A percentile compares a stretch with the other conserved stretches of the same genome.
These are phyloP conservation scores for Antennarius maculatus DNA, from an alignment of 2,797 vertebrate genomes.

Conservation along the genomic window DNA sequence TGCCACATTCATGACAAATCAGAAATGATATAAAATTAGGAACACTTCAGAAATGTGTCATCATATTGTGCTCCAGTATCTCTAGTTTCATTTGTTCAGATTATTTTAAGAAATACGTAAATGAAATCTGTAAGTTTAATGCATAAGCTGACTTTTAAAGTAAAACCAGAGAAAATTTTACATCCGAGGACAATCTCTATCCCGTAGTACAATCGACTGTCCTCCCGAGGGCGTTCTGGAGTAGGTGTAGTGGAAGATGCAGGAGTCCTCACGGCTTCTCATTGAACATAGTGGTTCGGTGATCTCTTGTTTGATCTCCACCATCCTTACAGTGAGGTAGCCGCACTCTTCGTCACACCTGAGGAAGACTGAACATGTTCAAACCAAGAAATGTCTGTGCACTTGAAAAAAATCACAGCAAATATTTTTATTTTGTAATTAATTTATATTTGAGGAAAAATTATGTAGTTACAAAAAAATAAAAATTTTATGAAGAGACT, in stretches of 20 bases:
- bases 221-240: conserved; percentile 1
- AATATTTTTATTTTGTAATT: background rate
- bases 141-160: background rate
- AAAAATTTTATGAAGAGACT: background rate
- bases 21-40: background rate
- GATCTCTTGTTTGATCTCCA: conserved; percentile 17
- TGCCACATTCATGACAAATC: background rate
- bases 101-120: too few species aligned
- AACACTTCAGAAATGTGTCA: background rate
- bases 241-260: conserved; percentile 18
- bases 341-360: conserved; percentile 50
- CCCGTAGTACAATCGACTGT: background rate
- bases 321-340: conserved; percentile 14
- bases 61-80: background rate
- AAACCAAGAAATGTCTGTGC: background rate
- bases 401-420: background rate
- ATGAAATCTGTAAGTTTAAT: background rate
- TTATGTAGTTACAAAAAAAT: background rate
- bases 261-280: accelerated
- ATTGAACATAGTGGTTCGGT: conserved; percentile 13
- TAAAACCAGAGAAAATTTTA: background rate
- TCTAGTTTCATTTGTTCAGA: too few species aligned
- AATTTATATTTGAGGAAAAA: background rate
- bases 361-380: background rate
- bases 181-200: conserved; percentile 15